These are phyloP conservation scores for Platygyra sinensis DNA, from an alignment of 64 coral and sea anemone genomes.

Conservation along the genomic window DNA sequence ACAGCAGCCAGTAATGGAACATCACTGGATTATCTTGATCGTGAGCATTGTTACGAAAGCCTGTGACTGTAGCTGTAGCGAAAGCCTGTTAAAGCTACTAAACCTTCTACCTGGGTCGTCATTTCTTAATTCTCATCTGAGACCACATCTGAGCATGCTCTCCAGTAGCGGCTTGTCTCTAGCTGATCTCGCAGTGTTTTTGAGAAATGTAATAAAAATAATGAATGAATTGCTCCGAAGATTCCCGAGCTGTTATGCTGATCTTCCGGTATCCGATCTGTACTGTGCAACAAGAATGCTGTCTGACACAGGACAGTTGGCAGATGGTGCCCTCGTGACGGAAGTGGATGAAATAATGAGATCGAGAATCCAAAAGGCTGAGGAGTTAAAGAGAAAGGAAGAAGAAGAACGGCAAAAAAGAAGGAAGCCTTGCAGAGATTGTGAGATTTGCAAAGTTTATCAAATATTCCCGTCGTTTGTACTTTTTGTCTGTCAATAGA, in stretches of 20 bases:
- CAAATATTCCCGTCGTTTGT: not conserved
- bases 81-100: constrained; percentile 10
- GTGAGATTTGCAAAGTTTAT: not conserved
- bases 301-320: not conserved
- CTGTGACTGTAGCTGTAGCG: not conserved
- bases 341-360: constrained; percentile 21
- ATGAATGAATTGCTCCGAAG: constrained; percentile 14
- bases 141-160: constrained; percentile 13
- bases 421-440: not conserved
- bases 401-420: constrained; percentile 15
- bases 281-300: not conserved
- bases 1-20: not conserved
- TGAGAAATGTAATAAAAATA: constrained; percentile 1
- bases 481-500: no score
- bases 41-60: constrained; percentile 12
- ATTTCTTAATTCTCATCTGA: constrained; percentile 17
- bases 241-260: constrained; percentile 28
- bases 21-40: not conserved
- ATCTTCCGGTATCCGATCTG: constrained; percentile 31
- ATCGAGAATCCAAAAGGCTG: constrained; percentile 29
- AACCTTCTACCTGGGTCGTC: constrained; percentile 26
- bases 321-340: not conserved
- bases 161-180: not conserved
- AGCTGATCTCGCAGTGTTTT: not conserved
- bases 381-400: constrained; percentile 53